Conservation (phyloP, 2,888 invertebrate genomes). For the Cheilosia urbana region DNA sequence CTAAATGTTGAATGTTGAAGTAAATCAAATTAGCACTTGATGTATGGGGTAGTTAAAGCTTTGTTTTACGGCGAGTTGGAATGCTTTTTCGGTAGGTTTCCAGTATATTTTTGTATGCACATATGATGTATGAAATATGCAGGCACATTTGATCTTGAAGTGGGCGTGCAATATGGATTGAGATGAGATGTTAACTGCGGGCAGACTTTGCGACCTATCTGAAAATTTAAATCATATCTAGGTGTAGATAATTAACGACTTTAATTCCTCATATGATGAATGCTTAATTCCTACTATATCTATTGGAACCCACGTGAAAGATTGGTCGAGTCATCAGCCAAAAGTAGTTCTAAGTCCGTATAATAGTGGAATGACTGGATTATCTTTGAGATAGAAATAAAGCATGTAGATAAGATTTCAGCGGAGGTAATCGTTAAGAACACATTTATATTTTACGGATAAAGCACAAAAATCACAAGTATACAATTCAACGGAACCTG, state of each 20-base stretch:
- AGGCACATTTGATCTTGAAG: too few species aligned
- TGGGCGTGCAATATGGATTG: background rate
- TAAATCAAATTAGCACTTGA: constrained; percentile 55
- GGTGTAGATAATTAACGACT: too few species aligned
- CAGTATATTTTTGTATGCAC: background rate
- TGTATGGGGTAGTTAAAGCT: constrained; percentile 40
- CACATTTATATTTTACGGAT: too few species aligned
- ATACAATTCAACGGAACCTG: too few species aligned
- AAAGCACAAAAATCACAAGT: too few species aligned
- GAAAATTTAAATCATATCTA: too few species aligned
- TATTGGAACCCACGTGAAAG: constrained; percentile 21
- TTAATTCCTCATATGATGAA: too few species aligned
- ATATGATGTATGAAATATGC: background rate
- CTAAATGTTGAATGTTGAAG: constrained; percentile 41
- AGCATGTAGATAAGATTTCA: constrained; percentile 29
- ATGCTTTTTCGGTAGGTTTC: constrained; percentile 7
- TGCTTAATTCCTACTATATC: background rate
- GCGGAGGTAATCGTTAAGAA: too few species aligned
- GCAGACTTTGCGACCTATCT: background rate
- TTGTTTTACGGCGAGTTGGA: constrained; percentile 6
- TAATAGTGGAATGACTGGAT: constrained; percentile 14
- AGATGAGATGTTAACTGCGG: background rate
- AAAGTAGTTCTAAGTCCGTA: background rate
- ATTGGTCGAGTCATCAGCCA: constrained; percentile 11
- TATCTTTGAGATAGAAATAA: constrained; percentile 17